Conservation (phyloP, 2,113 vertebrate genomes). For the Numida meleagris region DNA sequence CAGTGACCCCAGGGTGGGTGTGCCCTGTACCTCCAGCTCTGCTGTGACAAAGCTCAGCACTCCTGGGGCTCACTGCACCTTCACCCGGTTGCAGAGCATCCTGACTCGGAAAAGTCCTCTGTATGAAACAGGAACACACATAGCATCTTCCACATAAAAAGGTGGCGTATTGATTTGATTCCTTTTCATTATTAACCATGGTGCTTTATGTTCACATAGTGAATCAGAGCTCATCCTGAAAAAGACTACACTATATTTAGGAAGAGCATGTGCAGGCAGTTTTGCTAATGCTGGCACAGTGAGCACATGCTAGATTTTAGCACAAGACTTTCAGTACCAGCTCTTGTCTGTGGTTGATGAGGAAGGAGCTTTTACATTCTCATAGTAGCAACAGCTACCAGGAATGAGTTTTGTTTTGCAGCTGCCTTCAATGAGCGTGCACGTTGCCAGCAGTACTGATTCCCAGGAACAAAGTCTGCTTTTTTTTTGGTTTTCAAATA, state of each 20-base stretch:
- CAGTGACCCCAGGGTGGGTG: not conserved
- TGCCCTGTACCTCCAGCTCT: rapidly evolving
- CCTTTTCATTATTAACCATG: not conserved
- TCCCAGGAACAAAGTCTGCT: conserved; percentile 23
- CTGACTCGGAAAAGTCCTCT: not conserved
- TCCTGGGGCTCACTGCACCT: not conserved
- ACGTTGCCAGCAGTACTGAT: conserved; percentile 10
- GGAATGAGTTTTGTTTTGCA: conserved; percentile 33
- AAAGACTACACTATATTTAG: not conserved
- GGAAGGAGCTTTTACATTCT: not conserved
- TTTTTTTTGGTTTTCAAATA: conserved; percentile 6
- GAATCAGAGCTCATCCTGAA: not conserved
- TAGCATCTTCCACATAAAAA: not conserved
- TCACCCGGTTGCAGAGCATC: not conserved
- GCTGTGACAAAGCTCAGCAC: rapidly evolving
- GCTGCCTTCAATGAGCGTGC: conserved; percentile 7
- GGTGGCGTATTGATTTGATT: not conserved
- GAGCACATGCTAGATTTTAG: not conserved
- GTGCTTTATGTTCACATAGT: rapidly evolving
- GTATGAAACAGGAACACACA: not conserved
- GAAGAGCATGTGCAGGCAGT: not conserved
- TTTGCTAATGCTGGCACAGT: not conserved
- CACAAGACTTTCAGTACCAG: not conserved
- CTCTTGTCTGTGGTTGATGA: not conserved
- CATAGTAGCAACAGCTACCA: not conserved